A percentile compares a stretch with the other conserved stretches of the same genome.
These are phyloP conservation scores for Psephotus haematonotus DNA, from an alignment of 2,113 vertebrate species.

Conservation along the genomic window DNA sequence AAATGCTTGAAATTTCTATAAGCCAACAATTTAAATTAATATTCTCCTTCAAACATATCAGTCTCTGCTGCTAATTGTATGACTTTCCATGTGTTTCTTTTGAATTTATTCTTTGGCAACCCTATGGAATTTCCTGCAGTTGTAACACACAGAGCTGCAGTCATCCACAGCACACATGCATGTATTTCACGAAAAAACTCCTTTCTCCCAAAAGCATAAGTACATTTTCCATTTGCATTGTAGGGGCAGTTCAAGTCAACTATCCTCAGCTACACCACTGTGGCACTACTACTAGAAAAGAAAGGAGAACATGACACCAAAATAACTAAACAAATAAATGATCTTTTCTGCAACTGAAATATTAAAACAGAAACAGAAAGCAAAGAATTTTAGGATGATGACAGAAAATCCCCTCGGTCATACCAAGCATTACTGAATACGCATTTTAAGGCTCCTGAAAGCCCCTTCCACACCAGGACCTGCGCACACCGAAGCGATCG, in stretches of 20 bases:
- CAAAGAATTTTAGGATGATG: background rate
- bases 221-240: background rate
- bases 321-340: background rate
- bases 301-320: background rate
- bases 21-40: constrained; percentile 23
- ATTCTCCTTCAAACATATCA: background rate
- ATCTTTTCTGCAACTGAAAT: background rate
- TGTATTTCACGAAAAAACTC: background rate
- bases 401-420: background rate
- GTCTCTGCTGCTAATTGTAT: background rate
- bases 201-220: background rate
- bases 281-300: background rate
- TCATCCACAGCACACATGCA: background rate
- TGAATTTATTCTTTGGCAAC: background rate
- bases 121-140: background rate
- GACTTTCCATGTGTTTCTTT: background rate
- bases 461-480: background rate
- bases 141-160: background rate
- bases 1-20: constrained; percentile 31
- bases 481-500: fast-evolving
- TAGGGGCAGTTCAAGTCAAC: background rate
- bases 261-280: background rate
- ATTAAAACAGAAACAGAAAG: background rate
- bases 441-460: background rate
- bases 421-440: background rate